Evolutionary conservation across 2,797 vertebrate species (phyloP).

Genomic region (Apogon hyalosoma): DNA sequence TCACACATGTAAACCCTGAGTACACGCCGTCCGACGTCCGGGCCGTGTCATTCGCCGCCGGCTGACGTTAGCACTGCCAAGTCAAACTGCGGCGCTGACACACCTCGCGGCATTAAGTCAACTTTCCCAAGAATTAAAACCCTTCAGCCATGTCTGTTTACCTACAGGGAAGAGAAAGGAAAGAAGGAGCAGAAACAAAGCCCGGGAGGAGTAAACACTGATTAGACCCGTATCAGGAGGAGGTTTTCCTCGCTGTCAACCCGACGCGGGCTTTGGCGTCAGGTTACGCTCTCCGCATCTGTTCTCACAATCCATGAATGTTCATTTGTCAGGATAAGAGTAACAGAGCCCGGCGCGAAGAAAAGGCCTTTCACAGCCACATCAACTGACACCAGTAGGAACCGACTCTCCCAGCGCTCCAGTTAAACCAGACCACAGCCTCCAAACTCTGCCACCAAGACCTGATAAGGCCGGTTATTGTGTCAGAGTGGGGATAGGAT

Average conservation of each 20-base stretch:
- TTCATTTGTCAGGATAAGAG: constrained; percentile 66
- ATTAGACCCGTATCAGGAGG: constrained; percentile 30
- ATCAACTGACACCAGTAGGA: constrained; percentile 55
- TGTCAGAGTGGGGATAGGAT: constrained; percentile 35
- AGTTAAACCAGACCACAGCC: constrained; percentile 5
- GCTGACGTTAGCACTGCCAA: constrained; percentile 20
- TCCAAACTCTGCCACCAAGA: constrained; percentile 14
- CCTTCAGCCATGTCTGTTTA: constrained; percentile 47
- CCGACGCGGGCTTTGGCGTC: constrained; percentile 25
- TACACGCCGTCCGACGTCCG: constrained; percentile 11
- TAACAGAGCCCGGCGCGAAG: constrained; percentile 52
- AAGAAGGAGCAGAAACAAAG: constrained; percentile 1
- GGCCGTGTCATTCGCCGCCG: neutral
- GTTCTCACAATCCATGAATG: constrained; percentile 58
- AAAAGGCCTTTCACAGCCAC: constrained; percentile 65
- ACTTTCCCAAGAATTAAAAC: constrained; percentile 28
- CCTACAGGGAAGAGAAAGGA: constrained; percentile 51
- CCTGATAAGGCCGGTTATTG: constrained; percentile 50
- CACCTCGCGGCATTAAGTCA: constrained; percentile 42
- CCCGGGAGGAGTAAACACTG: neutral
- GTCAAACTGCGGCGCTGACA: constrained; percentile 34
- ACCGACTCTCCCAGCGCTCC: neutral
- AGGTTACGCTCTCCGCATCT: constrained; percentile 46
- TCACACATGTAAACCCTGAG: constrained; percentile 25
- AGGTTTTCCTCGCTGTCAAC: constrained; percentile 23